Base-by-base conservation (phyloP, 35 echinoderm and acorn worm species). In the Ophiothrix spiculata region DNA sequence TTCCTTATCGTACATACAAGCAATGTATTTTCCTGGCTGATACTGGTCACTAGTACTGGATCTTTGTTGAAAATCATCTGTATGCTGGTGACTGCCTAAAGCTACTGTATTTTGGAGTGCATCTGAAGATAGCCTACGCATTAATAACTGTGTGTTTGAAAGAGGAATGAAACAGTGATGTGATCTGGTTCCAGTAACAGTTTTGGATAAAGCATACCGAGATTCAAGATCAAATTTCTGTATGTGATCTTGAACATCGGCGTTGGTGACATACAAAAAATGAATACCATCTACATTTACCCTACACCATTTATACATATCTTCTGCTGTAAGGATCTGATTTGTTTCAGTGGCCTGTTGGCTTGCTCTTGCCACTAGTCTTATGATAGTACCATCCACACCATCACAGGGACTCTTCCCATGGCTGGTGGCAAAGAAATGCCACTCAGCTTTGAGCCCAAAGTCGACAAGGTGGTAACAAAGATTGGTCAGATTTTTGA, bases 321-420 rank as follows among this genome's bases (percentile, higher is more conserved):
- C 28, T 4, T 90, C 2, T 40, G 81, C 12, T 37, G 81, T 85
- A 17, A 90, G 39, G 2, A 87, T 83, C 77, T 40, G 85, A 38
- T 87, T 80, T 21, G 33, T 8, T 1, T 36, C 19, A 75, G 82
- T 36, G 4, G 19, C n/a, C 37, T 89, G 79, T 1, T 86, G 39
- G 64, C 87, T 90, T 25, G 87, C 87, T 80, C 82, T 90, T 8
- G 92, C 77, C 33, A 83, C 45, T 29, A 89, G 38, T 32, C 79
- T 0, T 39, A 89, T 93, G 0, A 89, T 40, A 0, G 83, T 93
- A 23, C 86, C 91, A 73, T 81, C 91, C 39, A 93, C 80, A 19
- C 91, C 91, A 93, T 93, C 91, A 93, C 91, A 92, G 32, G 85
- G 25, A 39, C 73, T 81, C 64, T 93, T 93, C 0, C 91, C 86